phyloP scores from a whole-genome alignment of 2,797 vertebrate genomes.

The Amphiprion clarkii region DNA sequence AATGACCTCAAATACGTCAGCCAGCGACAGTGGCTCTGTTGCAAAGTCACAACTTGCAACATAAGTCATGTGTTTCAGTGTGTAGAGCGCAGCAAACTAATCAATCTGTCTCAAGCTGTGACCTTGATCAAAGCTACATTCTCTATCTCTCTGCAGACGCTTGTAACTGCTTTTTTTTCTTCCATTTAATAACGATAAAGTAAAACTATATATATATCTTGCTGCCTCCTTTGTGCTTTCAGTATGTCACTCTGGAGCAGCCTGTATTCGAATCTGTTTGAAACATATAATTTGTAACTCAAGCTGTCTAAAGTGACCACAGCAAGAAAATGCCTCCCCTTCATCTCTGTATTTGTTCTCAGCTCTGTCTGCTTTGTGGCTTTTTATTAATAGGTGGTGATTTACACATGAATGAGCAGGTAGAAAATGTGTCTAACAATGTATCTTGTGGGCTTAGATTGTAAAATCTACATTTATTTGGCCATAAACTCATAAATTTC shows the following conservation, averaged over 20 bases:
- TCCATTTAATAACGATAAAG: conserved; percentile 28
- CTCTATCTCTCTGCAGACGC: conserved; percentile 30
- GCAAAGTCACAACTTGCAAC: conserved; percentile 75
- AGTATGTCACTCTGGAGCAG: conserved; percentile 44
- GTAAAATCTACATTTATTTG: conserved; percentile 13
- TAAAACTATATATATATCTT: conserved; percentile 39
- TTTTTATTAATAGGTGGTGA: conserved; percentile 9
- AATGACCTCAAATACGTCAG: conserved; percentile 71
- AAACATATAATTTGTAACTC: conserved; percentile 34
- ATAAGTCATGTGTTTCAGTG: conserved; percentile 65
- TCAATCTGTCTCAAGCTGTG: conserved; percentile 49
- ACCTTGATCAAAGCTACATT: conserved; percentile 62
- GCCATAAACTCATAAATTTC: neutral
- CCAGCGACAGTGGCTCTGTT: conserved; percentile 49
- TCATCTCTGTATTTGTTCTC: conserved; percentile 4
- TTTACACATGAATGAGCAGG: conserved; percentile 15
- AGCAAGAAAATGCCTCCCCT: conserved; percentile 10
- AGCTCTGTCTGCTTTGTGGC: neutral
- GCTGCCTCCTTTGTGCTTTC: conserved; percentile 29
- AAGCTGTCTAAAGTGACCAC: conserved; percentile 32
- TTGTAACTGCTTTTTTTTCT: neutral
- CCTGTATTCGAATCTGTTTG: conserved; percentile 41
- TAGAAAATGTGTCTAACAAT: neutral
- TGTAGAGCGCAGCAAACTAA: conserved; percentile 57
- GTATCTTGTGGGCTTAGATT: neutral